These are phyloP conservation scores for Origma solitaria DNA, from an alignment of 2,113 vertebrate species.

Conservation along the genomic window DNA sequence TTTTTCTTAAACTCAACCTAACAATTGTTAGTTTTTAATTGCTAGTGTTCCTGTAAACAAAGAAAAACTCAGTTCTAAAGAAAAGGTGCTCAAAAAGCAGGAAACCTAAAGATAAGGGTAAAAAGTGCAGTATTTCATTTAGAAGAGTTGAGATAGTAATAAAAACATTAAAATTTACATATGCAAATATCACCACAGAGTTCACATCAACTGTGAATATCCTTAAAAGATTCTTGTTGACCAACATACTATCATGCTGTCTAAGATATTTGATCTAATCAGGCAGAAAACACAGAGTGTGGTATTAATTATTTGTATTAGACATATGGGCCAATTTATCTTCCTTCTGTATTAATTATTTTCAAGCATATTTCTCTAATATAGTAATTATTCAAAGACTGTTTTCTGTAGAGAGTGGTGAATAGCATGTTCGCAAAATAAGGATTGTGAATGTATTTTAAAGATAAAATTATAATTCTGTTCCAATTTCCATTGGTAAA, in stretches of 20 bases:
- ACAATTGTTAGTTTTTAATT: neutral
- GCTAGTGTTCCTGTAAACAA: neutral
- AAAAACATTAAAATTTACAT: neutral
- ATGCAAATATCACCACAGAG: neutral
- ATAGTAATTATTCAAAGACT: neutral
- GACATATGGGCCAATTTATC: neutral
- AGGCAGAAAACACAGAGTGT: neutral
- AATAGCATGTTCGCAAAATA: neutral
- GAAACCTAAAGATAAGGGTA: neutral
- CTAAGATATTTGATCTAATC: neutral
- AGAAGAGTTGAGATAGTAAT: neutral
- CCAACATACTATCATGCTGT: neutral
- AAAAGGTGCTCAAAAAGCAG: neutral
- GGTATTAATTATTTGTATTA: neutral
- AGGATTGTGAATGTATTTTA: neutral
- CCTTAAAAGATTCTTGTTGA: neutral
- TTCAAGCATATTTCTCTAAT: neutral
- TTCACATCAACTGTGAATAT: neutral
- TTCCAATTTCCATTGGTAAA: neutral
- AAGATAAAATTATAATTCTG: neutral
- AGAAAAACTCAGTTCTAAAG: neutral
- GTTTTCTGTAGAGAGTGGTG: neutral
- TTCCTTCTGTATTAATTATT: neutral
- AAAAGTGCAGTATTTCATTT: neutral
- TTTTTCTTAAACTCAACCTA: slow-evolving; percentile 44